These are phyloP conservation scores for Lobophora halterata DNA, from an alignment of 2,888 invertebrate genomes.

Conservation along the genomic window DNA sequence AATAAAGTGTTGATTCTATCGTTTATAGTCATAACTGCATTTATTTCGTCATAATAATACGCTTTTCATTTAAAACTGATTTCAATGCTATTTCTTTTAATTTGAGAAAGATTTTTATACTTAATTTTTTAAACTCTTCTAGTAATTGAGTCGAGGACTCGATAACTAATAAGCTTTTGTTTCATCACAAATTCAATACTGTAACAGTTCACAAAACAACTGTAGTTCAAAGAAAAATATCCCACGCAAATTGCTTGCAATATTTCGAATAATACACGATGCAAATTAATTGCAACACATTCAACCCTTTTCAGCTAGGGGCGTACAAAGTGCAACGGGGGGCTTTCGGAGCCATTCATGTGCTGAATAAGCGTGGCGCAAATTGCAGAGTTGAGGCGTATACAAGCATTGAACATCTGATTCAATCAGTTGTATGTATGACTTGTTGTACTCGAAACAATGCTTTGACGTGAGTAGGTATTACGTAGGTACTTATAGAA, in stretches of 20 bases:
- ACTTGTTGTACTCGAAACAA: slow-evolving; percentile 20
- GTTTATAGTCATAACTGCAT: slow-evolving; percentile 21
- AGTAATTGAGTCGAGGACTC: too few species aligned
- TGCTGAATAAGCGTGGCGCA: slow-evolving; percentile 52
- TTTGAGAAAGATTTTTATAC: neutral
- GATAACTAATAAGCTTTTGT: too few species aligned
- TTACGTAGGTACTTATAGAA: too few species aligned
- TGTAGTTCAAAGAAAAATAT: too few species aligned
- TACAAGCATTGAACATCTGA: slow-evolving; percentile 24
- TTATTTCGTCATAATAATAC: slow-evolving; percentile 16
- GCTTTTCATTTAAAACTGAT: slow-evolving; percentile 6
- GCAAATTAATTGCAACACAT: slow-evolving; percentile 20
- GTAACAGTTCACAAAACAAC: too few species aligned
- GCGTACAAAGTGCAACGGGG: slow-evolving; percentile 31
- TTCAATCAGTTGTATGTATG: slow-evolving; percentile 22
- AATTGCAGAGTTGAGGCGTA: slow-evolving; percentile 52
- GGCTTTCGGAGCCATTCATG: slow-evolving; percentile 47
- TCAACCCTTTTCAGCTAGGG: slow-evolving; percentile 43
- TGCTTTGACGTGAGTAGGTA: slow-evolving; percentile 4
- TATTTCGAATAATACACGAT: slow-evolving; percentile 4
- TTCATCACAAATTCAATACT: too few species aligned
- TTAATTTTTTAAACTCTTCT: too few species aligned
- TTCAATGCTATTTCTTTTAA: neutral
- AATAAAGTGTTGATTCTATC: slow-evolving; percentile 20
- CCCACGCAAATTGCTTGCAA: too few species aligned